Conservation (phyloP, 2,113 vertebrate species). For the Psephotus haematonotus region DNA sequence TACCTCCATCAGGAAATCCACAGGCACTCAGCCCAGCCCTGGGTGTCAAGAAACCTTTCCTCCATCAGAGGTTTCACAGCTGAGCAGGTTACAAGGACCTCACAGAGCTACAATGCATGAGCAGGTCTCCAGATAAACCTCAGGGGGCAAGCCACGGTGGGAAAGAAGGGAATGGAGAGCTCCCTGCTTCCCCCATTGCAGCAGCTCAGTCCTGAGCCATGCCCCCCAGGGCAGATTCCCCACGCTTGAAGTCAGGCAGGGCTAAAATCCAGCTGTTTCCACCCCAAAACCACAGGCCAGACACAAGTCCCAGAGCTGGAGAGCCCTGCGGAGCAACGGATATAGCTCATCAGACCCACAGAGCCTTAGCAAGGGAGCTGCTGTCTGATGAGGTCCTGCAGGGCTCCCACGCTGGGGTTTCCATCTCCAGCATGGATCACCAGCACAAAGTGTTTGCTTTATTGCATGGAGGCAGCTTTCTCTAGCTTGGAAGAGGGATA, state of each 20-base stretch:
- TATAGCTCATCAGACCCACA: background rate
- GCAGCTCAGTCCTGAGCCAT: background rate
- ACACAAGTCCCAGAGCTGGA: background rate
- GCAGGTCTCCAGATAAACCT: background rate
- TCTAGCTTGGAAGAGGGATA: background rate
- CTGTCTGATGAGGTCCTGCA: rapidly evolving
- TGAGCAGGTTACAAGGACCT: background rate
- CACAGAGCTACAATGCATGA: rapidly evolving
- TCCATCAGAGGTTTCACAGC: background rate
- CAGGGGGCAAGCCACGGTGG: rapidly evolving
- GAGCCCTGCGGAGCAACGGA: background rate
- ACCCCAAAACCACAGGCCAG: background rate
- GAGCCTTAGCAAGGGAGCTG: rapidly evolving
- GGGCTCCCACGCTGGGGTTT: background rate
- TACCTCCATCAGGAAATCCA: background rate
- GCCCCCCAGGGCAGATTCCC: background rate
- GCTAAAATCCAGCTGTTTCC: background rate
- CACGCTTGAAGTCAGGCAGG: background rate
- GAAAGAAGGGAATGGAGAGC: background rate
- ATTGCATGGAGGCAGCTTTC: background rate
- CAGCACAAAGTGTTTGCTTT: background rate
- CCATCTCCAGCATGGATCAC: background rate
- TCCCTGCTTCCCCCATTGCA: background rate
- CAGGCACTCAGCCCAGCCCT: background rate
- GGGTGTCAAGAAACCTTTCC: background rate